Evolutionary conservation across 1,140 invertebrate species (phyloP).

Genomic region (Trachymyrmex cornetzi): DNA sequence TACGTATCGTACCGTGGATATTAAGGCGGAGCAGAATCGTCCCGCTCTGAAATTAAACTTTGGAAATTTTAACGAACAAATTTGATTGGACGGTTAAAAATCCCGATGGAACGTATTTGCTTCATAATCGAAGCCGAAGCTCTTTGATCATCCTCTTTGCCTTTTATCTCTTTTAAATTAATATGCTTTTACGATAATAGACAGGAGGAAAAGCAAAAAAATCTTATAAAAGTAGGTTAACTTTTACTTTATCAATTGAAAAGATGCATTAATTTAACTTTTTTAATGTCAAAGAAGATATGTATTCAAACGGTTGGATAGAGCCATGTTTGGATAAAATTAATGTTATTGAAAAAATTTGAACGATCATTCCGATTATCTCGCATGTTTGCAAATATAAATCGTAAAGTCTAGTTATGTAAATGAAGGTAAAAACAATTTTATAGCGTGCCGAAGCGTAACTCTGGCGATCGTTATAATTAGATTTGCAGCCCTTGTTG

Average conservation of each 20-base stretch:
- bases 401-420: constrained; percentile 6
- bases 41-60: constrained; percentile 45
- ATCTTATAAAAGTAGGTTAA: background rate
- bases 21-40: constrained; percentile 26
- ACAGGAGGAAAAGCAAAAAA: background rate
- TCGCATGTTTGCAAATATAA: background rate
- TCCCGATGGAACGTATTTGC: background rate
- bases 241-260: background rate
- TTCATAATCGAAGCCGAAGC: constrained; percentile 6
- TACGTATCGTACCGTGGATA: background rate
- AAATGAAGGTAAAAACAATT: constrained; percentile 34
- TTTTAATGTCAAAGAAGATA: background rate
- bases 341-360: background rate
- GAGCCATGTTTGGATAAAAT: background rate
- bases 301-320: background rate
- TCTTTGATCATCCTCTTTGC: background rate
- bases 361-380: constrained; percentile 8
- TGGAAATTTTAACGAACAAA: constrained; percentile 47
- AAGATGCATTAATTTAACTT: background rate
- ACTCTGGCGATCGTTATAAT: constrained; percentile 28
- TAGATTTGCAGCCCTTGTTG: constrained; percentile 29
- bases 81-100: constrained; percentile 10
- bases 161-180: background rate
- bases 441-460: constrained; percentile 18
- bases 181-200: constrained; percentile 15